phyloP scores from a whole-genome alignment of 1,140 invertebrate genomes.

The Bombus sylvicola region DNA sequence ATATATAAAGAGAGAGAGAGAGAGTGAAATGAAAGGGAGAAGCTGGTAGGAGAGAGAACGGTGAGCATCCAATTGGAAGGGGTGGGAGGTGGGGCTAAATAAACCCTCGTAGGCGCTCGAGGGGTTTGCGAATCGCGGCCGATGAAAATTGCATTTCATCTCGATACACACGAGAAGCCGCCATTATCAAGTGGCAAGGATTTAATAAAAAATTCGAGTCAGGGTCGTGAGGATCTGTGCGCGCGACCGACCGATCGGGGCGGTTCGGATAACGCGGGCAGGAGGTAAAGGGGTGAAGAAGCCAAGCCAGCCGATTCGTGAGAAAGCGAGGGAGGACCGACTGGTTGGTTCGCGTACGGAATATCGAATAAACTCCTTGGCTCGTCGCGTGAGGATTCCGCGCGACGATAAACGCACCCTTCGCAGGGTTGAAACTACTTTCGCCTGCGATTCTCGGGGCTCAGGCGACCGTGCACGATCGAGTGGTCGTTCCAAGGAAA shows the following conservation, averaged over 20 bases:
- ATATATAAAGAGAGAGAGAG: slow-evolving; percentile 11
- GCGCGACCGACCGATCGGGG: slow-evolving; percentile 10
- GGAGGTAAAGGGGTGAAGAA: slow-evolving; percentile 30
- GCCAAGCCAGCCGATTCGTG: slow-evolving; percentile 47
- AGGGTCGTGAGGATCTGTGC: slow-evolving; percentile 37
- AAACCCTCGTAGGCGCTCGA: slow-evolving; percentile 40
- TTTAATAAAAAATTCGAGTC: slow-evolving; percentile 71
- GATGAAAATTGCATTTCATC: slow-evolving; percentile 74
- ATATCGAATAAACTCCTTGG: slow-evolving; percentile 70
- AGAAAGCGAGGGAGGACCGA: slow-evolving; percentile 55
- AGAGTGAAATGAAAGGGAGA: slow-evolving; percentile 7
- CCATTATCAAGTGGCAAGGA: slow-evolving; percentile 63
- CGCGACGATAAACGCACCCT: slow-evolving; percentile 61
- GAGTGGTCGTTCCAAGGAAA: slow-evolving; percentile 50
- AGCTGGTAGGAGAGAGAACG: slow-evolving; percentile 43
- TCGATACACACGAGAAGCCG: slow-evolving; percentile 67
- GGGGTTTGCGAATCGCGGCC: slow-evolving; percentile 9
- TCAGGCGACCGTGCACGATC: slow-evolving; percentile 23
- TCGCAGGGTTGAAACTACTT: slow-evolving; percentile 18
- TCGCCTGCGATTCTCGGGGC: slow-evolving; percentile 23
- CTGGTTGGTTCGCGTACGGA: slow-evolving; percentile 63
- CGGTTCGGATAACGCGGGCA: neutral
- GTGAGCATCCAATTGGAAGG: slow-evolving; percentile 59
- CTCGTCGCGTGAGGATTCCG: slow-evolving; percentile 37
- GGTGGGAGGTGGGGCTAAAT: slow-evolving; percentile 50